Evolutionary conservation across 2,797 vertebrate genomes (phyloP).

Genomic region (Oreochromis mossambicus): DNA sequence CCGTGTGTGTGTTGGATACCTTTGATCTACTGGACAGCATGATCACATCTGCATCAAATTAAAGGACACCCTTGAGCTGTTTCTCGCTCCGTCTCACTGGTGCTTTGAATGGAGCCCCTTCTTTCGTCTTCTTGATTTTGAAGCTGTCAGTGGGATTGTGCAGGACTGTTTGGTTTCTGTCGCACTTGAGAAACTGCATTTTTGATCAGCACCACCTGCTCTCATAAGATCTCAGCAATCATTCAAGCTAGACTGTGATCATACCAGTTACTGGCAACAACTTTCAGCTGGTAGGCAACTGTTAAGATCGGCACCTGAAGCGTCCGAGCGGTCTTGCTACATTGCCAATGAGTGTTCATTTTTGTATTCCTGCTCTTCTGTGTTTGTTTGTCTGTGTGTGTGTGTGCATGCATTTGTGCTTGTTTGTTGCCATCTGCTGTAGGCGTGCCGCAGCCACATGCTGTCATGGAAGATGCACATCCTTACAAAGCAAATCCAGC

Average conservation of each 20-base stretch:
- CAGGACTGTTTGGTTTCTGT: not conserved
- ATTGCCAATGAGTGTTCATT: not conserved
- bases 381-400: not conserved
- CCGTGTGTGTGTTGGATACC: not conserved
- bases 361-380: not conserved
- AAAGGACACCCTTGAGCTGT: not conserved
- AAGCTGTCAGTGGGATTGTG: not conserved
- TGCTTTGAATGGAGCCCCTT: not conserved
- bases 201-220: not conserved
- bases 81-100: not conserved
- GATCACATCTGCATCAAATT: not conserved
- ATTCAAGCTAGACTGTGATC: not conserved
- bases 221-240: not conserved
- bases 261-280: not conserved
- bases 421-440: slow-evolving; percentile 1
- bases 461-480: not conserved
- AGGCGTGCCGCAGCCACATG: not conserved
- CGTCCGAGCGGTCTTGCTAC: not conserved
- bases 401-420: not conserved
- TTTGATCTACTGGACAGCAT: not conserved
- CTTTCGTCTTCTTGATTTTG: not conserved
- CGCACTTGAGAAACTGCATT: not conserved
- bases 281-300: not conserved
- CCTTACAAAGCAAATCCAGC: not conserved
- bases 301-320: not conserved